These are phyloP conservation scores for Agapornis canus DNA, from an alignment of 2,797 vertebrate genomes.

Conservation along the genomic window DNA sequence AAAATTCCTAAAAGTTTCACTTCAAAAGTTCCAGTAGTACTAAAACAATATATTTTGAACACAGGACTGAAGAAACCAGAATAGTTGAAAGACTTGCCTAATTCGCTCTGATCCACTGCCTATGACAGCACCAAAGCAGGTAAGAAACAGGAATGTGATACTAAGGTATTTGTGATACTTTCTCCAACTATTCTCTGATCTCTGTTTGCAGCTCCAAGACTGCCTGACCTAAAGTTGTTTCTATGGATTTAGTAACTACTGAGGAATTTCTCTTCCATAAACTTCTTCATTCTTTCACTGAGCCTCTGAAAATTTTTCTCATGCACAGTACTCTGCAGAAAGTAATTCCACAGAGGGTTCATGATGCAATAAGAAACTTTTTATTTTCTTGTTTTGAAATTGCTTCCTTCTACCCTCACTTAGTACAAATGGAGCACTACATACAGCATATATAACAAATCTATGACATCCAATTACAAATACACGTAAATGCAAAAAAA, in stretches of 20 bases:
- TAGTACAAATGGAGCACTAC: not conserved
- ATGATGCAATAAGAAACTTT: not conserved
- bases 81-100: not conserved
- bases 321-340: not conserved
- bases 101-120: not conserved
- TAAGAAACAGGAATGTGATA: not conserved
- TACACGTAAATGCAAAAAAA: not conserved
- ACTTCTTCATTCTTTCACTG: not conserved
- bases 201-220: not conserved
- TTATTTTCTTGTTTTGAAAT: not conserved
- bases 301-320: not conserved
- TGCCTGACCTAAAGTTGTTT: not conserved
- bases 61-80: not conserved
- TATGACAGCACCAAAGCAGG: not conserved
- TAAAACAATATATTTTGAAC: not conserved
- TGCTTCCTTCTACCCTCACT: not conserved
- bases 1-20: not conserved
- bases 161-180: not conserved
- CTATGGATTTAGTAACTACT: not conserved
- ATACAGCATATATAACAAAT: not conserved
- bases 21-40: not conserved
- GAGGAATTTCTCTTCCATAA: not conserved
- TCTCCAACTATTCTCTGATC: not conserved
- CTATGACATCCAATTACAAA: not conserved
- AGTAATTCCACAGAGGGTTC: not conserved